A percentile compares a stretch with the other conserved stretches of the same genome.
Conservation (phyloP, 2,797 vertebrate genomes). For the Notolabrus celidotus region DNA sequence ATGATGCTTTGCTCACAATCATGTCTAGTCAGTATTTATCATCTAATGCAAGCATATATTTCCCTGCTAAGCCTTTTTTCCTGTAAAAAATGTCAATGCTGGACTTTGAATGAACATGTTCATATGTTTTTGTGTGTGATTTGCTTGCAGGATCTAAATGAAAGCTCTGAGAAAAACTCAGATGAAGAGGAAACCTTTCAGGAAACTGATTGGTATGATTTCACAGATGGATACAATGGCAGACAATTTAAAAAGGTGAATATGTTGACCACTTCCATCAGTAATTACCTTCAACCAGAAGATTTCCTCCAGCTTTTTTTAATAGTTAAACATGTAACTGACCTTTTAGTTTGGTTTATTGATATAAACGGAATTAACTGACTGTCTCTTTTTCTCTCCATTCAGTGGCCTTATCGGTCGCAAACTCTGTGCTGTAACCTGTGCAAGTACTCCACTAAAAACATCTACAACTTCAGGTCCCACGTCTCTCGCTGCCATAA, state of each 20-base stretch:
- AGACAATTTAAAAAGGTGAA: conserved; percentile 85
- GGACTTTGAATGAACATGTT: background rate
- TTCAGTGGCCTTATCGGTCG: conserved; percentile 93
- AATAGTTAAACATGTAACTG: background rate
- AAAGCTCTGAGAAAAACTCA: conserved; percentile 84
- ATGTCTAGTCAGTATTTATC: too few species aligned
- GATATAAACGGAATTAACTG: background rate
- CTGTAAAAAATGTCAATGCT: too few species aligned
- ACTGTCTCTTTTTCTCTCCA: background rate
- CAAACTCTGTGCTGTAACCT: conserved; percentile 92
- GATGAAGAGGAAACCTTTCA: conserved; percentile 87
- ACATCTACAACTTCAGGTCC: conserved; percentile 90
- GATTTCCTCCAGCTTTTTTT: background rate
- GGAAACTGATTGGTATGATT: conserved; percentile 94
- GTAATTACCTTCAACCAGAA: too few species aligned
- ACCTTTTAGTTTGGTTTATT: background rate
- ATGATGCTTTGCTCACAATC: too few species aligned
- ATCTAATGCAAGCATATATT: too few species aligned
- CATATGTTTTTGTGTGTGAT: conserved; percentile 40
- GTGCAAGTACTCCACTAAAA: conserved; percentile 93
- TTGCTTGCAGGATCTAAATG: conserved; percentile 84
- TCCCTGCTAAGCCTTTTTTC: too few species aligned
- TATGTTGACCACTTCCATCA: background rate
- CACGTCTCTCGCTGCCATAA: conserved; percentile 92
- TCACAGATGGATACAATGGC: conserved; percentile 88